Evolutionary conservation across 2,888 invertebrate genomes (phyloP).

Genomic region (Homarus gammarus): DNA sequence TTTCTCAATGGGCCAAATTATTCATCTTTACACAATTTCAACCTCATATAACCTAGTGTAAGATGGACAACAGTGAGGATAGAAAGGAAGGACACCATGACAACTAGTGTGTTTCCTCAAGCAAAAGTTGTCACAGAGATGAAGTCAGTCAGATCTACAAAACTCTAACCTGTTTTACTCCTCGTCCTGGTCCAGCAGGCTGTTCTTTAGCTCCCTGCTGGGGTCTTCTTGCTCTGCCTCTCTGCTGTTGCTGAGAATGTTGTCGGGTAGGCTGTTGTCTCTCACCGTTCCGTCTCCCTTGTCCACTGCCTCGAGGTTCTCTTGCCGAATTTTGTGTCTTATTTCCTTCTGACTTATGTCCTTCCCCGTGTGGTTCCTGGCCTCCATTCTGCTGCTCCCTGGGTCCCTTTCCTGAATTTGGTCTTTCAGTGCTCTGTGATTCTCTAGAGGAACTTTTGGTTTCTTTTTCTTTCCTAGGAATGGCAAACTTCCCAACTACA

Average conservation of each 20-base stretch:
- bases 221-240: slow-evolving; percentile 24
- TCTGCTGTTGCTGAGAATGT: slow-evolving; percentile 38
- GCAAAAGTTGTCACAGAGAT: too few species aligned
- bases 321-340: slow-evolving; percentile 24
- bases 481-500: slow-evolving; percentile 91
- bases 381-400: slow-evolving; percentile 47
- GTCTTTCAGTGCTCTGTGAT: slow-evolving; percentile 30
- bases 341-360: slow-evolving; percentile 12
- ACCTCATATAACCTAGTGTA: too few species aligned
- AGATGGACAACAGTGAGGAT: too few species aligned
- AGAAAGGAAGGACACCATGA: too few species aligned
- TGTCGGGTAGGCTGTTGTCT: slow-evolving; percentile 1
- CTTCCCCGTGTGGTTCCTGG: slow-evolving; percentile 10
- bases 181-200: slow-evolving; percentile 21
- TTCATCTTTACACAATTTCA: too few species aligned
- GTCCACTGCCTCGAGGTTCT: slow-evolving; percentile 29
- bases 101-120: too few species aligned
- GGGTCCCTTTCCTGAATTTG: slow-evolving; percentile 21
- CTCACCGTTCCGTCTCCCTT: slow-evolving; percentile 39
- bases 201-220: slow-evolving; percentile 27
- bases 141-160: too few species aligned
- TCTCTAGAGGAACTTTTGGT: slow-evolving; percentile 23
- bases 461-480: slow-evolving; percentile 77
- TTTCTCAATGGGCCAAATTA: too few species aligned
- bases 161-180: slow-evolving; percentile 35